Conservation (phyloP, 2,888 invertebrate genomes). For the Epirrhoe alternata region DNA sequence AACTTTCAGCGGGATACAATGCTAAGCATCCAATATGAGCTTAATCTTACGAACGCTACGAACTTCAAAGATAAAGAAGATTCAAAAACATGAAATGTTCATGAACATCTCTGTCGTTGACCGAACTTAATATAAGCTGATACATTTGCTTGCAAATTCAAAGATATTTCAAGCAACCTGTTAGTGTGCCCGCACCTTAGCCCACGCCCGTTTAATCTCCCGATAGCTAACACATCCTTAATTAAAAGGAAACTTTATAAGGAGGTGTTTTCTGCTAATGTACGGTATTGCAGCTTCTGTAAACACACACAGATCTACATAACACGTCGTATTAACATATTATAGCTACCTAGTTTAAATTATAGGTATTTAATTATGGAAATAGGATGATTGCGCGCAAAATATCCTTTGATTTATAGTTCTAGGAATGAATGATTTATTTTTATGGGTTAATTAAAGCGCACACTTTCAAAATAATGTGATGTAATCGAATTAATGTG, state of each 20-base stretch:
- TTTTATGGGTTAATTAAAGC: constrained; percentile 7
- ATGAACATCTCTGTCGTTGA: too few relatives aligned
- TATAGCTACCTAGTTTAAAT: constrained; percentile 15
- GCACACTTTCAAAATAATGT: constrained; percentile 2
- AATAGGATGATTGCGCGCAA: constrained; percentile 21
- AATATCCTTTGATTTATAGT: constrained; percentile 30
- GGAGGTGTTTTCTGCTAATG: constrained; percentile 32
- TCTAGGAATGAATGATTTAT: constrained; percentile 15
- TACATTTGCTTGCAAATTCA: constrained; percentile 46
- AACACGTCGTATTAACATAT: constrained; percentile 30
- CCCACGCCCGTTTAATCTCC: constrained; percentile 12
- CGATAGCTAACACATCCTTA: constrained; percentile 42
- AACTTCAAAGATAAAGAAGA: too few relatives aligned
- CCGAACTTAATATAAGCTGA: constrained; percentile 42
- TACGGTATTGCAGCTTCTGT: constrained; percentile 32
- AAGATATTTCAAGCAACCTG: constrained; percentile 15
- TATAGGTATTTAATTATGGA: constrained; percentile 20
- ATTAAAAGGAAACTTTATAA: constrained; percentile 41
- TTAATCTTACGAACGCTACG: too few relatives aligned
- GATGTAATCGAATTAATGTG: constrained; percentile 1
- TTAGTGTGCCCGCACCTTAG: constrained; percentile 33
- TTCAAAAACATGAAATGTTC: too few relatives aligned
- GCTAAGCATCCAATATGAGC: too few relatives aligned
- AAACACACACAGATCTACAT: constrained; percentile 28
- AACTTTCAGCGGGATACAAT: too few relatives aligned